phyloP scores from a whole-genome alignment of 2,797 vertebrate genomes.

The Adelosebastes latens region DNA sequence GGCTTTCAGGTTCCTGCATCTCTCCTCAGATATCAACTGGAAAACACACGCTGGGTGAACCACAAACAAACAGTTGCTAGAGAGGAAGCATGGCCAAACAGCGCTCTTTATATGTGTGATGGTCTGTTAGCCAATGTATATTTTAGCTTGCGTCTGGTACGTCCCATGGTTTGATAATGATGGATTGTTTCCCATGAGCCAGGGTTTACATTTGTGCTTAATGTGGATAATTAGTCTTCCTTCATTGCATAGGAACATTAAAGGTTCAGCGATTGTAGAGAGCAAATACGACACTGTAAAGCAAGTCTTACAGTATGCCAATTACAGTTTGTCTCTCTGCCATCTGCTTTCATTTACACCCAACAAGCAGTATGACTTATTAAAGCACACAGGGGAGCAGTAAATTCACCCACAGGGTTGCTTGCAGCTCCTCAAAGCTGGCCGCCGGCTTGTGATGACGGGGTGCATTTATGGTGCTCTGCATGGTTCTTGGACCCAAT shows the following conservation, averaged over 20 bases:
- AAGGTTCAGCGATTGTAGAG: conserved; percentile 33
- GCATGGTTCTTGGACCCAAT: conserved; percentile 14
- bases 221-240: conserved; percentile 49
- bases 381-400: conserved; percentile 46
- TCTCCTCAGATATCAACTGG: conserved; percentile 33
- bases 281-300: conserved; percentile 38
- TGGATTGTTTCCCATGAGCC: conserved; percentile 29
- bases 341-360: conserved; percentile 73
- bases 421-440: conserved; percentile 52
- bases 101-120: conserved; percentile 18
- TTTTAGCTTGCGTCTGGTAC: conserved; percentile 27
- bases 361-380: conserved; percentile 59
- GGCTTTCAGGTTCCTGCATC: conserved; percentile 50
- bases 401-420: conserved; percentile 55
- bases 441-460: conserved; percentile 27
- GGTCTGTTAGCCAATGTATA: conserved; percentile 39
- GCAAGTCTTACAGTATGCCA: conserved; percentile 28
- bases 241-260: conserved; percentile 33
- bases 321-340: conserved; percentile 43
- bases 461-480: conserved; percentile 36
- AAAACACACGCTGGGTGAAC: conserved; percentile 31
- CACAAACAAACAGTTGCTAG: conserved; percentile 47
- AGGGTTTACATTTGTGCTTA: conserved; percentile 17
- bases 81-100: conserved; percentile 27
- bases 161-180: conserved; percentile 16